Percentiles rank a stretch among this genome's conserved stretches.
These are phyloP conservation scores for Agrochola circellaris DNA, from an alignment of 2,888 invertebrate genomes.

Conservation along the genomic window DNA sequence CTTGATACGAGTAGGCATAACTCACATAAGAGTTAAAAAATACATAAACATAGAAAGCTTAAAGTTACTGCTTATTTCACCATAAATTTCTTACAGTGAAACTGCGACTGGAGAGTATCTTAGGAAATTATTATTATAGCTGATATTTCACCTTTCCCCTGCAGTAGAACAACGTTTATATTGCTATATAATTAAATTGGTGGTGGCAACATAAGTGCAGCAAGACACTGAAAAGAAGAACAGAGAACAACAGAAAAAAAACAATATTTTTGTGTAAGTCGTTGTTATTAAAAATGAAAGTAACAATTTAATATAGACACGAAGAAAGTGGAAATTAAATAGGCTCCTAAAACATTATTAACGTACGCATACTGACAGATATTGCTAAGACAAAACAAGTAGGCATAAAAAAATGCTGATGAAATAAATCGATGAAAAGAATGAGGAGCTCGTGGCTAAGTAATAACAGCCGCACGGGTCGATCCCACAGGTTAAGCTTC, in stretches of 20 bases:
- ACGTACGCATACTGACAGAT: background rate
- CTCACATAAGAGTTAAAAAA: background rate
- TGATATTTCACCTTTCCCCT: background rate
- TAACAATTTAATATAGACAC: background rate
- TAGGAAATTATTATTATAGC: background rate
- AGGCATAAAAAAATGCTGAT: background rate
- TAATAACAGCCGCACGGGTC: too few species aligned
- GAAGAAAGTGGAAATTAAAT: background rate
- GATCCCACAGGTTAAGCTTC: too few species aligned
- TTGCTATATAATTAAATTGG: background rate
- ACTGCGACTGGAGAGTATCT: background rate
- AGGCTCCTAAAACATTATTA: background rate
- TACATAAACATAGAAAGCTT: background rate
- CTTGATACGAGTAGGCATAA: constrained; percentile 15
- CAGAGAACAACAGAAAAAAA: background rate
- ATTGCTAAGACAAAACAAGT: constrained; percentile 40
- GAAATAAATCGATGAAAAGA: background rate
- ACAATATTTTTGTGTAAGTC: background rate
- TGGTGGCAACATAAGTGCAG: background rate
- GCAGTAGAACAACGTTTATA: background rate
- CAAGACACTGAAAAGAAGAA: background rate
- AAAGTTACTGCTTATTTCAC: background rate
- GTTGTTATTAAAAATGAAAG: too few species aligned
- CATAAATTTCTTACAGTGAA: background rate
- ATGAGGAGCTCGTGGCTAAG: too few species aligned